Conservation (phyloP, 2,888 invertebrate species). For the Crocallis elinguaria region DNA sequence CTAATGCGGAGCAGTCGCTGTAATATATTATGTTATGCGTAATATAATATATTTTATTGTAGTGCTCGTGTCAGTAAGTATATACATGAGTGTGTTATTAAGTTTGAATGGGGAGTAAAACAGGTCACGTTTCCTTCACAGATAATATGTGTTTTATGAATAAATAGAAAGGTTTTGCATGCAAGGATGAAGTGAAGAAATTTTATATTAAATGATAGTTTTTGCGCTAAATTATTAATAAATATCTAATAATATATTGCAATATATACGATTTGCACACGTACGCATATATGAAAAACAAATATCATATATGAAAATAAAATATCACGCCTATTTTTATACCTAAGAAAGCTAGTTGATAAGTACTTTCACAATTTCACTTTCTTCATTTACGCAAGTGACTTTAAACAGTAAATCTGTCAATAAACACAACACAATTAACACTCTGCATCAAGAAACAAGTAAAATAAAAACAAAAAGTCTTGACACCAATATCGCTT, state of each 20-base stretch:
- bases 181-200: neutral
- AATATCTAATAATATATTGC: too few relatives aligned
- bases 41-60: slow-evolving; percentile 15
- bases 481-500: neutral
- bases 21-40: slow-evolving; percentile 11
- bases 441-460: neutral
- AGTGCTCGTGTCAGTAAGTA: slow-evolving; percentile 10
- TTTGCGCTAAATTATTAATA: too few relatives aligned
- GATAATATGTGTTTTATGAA: neutral
- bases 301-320: too few relatives aligned
- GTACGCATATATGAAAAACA: too few relatives aligned
- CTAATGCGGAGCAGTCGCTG: neutral
- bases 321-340: too few relatives aligned
- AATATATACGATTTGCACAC: too few relatives aligned
- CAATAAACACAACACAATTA: too few relatives aligned
- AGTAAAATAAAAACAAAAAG: neutral
- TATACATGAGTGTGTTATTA: slow-evolving; percentile 13
- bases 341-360: too few relatives aligned
- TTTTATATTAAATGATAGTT: too few relatives aligned
- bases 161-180: neutral
- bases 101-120: slow-evolving; percentile 7
- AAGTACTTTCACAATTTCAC: too few relatives aligned
- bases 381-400: too few relatives aligned
- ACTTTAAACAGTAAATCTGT: too few relatives aligned
- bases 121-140: slow-evolving; percentile 11